A percentile compares a stretch with the other conserved stretches of the same genome.
phyloP scores from a whole-genome alignment of 2,113 vertebrate species.

The Marcusenius ussheri region DNA sequence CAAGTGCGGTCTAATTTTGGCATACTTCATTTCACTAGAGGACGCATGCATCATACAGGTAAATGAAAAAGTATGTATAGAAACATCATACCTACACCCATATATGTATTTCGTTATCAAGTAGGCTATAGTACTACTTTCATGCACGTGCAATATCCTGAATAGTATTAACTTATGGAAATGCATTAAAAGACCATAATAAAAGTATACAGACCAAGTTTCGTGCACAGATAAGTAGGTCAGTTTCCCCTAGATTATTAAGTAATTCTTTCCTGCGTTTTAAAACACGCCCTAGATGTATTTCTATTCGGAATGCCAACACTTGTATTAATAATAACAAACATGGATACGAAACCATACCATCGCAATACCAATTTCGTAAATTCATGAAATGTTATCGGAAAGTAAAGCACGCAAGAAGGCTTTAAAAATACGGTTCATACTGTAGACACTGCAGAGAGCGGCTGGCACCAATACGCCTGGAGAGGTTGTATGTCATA shows the following conservation, averaged over 20 bases:
- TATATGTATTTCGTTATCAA: not conserved
- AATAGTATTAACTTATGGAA: not conserved
- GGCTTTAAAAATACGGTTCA: not conserved
- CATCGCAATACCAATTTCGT: not conserved
- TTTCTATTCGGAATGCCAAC: not conserved
- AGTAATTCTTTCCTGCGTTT: not conserved
- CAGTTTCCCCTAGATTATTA: not conserved
- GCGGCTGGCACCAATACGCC: not conserved
- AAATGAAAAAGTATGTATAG: not conserved
- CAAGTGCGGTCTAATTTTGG: constrained; percentile 70
- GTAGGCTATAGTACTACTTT: not conserved
- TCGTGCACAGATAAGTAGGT: not conserved
- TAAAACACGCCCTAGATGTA: not conserved
- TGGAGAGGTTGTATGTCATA: not conserved
- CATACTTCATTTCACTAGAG: not conserved
- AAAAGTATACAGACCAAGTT: not conserved
- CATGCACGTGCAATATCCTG: not conserved
- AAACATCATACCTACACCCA: not conserved
- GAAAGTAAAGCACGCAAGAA: not conserved
- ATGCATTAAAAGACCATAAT: not conserved
- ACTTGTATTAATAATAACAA: not conserved
- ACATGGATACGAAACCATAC: not conserved
- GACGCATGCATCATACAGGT: not conserved
- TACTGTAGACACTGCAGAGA: not conserved
- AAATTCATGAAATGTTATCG: not conserved